Conservation (phyloP, 2,797 vertebrate genomes). For the Ctenosaura bakeri region DNA sequence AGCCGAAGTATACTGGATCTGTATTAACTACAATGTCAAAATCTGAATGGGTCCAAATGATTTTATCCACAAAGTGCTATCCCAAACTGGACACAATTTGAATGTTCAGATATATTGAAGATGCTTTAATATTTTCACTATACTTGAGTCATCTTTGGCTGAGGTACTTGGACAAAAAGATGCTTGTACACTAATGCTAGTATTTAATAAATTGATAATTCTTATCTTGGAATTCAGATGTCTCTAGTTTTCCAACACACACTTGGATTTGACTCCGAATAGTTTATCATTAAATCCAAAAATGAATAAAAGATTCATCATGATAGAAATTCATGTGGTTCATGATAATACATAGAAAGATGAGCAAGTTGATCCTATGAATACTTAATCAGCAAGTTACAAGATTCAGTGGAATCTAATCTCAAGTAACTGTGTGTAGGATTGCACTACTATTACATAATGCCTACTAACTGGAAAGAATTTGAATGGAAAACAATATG, state of each 20-base stretch:
- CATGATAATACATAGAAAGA: neutral
- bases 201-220: too few species aligned
- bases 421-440: neutral
- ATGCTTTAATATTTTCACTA: too few species aligned
- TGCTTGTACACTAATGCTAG: neutral
- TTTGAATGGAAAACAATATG: neutral
- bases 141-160: too few species aligned
- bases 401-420: neutral
- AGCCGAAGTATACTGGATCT: neutral
- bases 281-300: neutral
- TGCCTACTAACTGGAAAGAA: neutral
- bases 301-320: neutral
- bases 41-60: neutral
- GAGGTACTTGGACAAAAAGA: neutral
- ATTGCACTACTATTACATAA: neutral
- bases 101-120: neutral
- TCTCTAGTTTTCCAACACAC: too few species aligned
- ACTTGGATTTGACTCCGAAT: too few species aligned
- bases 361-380: neutral
- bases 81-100: neutral
- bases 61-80: neutral
- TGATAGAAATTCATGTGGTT: neutral
- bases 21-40: neutral
- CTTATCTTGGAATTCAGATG: too few species aligned
- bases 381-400: neutral